phyloP scores from a whole-genome alignment of 2,113 vertebrate species.

The Otus sunia region DNA sequence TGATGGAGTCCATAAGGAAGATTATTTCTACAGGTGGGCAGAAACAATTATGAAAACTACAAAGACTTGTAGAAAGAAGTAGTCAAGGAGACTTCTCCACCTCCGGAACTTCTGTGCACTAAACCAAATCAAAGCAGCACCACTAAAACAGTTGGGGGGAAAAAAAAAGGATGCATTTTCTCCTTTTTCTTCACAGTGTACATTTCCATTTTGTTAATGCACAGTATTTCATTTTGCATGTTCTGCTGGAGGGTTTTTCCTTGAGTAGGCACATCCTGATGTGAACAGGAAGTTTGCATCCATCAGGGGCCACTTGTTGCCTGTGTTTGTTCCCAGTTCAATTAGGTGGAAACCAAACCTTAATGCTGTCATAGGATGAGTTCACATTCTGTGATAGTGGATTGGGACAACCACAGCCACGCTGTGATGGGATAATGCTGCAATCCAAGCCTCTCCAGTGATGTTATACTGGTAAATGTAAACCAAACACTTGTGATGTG shows the following conservation, averaged over 20 bases:
- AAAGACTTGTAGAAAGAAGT: constrained; percentile 6
- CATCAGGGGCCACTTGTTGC: constrained; percentile 39
- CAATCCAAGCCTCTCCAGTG: neutral
- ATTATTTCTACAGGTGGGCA: neutral
- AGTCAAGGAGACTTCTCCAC: constrained; percentile 54
- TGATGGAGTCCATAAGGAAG: neutral
- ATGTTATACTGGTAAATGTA: neutral
- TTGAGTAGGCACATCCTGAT: neutral
- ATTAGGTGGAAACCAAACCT: neutral
- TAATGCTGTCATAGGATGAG: neutral
- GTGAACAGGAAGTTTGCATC: neutral
- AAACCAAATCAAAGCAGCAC: neutral
- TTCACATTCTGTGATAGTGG: fast-evolving
- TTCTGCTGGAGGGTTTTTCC: neutral
- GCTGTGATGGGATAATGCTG: neutral
- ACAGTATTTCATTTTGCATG: neutral
- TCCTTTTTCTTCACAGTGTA: neutral
- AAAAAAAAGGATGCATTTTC: neutral
- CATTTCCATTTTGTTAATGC: neutral
- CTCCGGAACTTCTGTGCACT: constrained; percentile 33
- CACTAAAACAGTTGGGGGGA: neutral
- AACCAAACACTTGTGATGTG: neutral
- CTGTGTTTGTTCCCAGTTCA: neutral
- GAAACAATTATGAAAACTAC: constrained; percentile 24
- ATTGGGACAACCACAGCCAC: neutral